Percentiles rank a stretch among this genome's conserved stretches.
Evolutionary conservation across 2,113 vertebrate species (phyloP).

Genomic region (Serilophus lunatus): DNA sequence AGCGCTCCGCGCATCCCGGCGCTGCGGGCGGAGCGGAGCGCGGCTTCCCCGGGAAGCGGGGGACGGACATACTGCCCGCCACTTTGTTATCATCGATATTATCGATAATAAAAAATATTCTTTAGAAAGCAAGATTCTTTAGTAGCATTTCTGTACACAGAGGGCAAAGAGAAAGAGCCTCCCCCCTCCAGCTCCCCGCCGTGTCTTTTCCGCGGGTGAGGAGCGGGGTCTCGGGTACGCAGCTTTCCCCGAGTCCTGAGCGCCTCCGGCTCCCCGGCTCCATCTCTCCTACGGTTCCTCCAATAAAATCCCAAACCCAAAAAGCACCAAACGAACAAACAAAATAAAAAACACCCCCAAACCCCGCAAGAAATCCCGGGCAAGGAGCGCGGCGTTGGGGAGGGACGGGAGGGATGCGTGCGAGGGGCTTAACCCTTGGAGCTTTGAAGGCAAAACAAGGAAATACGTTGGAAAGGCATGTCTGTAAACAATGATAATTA

Average conservation of each 20-base stretch:
- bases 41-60: neutral
- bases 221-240: neutral
- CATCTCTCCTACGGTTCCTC: neutral
- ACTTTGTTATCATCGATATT: neutral
- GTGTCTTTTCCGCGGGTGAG: neutral
- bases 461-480: slow-evolving; percentile 2
- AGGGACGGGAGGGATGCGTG: neutral
- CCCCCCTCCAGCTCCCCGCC: rapidly evolving
- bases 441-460: slow-evolving; percentile 32
- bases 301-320: neutral
- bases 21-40: neutral
- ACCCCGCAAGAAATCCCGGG: neutral
- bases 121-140: neutral
- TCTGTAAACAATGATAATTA: slow-evolving; percentile 69
- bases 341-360: neutral
- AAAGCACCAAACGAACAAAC: neutral
- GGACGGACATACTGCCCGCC: neutral
- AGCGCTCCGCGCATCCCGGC: neutral
- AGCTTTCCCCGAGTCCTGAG: neutral
- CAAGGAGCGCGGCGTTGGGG: neutral
- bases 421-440: slow-evolving; percentile 36
- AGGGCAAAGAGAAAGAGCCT: neutral
- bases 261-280: neutral
- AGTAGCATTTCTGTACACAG: rapidly evolving
- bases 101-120: neutral